Evolutionary conservation across 2,888 invertebrate species (phyloP), one percentile per base, ranked within the genome.

Genomic region (Drosophila algonquin): DNA sequence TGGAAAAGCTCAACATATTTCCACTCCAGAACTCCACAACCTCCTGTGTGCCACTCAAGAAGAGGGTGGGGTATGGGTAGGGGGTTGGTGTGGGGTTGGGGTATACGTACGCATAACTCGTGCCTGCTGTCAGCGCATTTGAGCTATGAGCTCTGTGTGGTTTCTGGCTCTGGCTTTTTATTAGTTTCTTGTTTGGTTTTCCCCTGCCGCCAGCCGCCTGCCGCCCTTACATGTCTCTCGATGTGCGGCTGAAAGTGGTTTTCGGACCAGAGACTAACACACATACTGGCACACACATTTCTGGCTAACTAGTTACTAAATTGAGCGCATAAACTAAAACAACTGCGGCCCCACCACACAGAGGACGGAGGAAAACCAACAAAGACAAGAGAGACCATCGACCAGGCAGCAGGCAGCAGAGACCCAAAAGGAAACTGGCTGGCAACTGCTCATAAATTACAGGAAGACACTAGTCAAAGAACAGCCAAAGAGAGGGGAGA

Each of bases 61-160:
- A 14, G 18, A 12, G 12, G 4, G 32, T 10, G 32, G 10, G 10
- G 10, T 21, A 21, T 21, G 21, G 21, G 21, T 18, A 0, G 35
- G 12, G 21, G 21, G 21, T 18, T 0, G 35, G 12, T 7, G 6
- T 27, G 14, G n/a, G n/a, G 40, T 18, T 27, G 14, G n/a, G n/a
- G 40, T 18, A 16, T 16, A 8, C 14, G 32, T 77, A 81, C 87
- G 85, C 85, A 87, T 84, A 85, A 85, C 85, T 85, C 85, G 85
- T 85, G 85, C 85, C 85, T 84, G 87, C 82, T 87, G 85, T 85
- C 87, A 84, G 85, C 84, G 87, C 71, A 76, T 87, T 85, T 85
- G 84, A 84, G 87, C 84, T 84, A 87, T 80, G 87, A 86, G 84
- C 78, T 86, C 80, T 84, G 40, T 80, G 83, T 79, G 84, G 87